Evolutionary conservation across 2,797 vertebrate species (phyloP), one percentile per base, ranked within the genome.

Genomic region (Nannoperca obscura): DNA sequence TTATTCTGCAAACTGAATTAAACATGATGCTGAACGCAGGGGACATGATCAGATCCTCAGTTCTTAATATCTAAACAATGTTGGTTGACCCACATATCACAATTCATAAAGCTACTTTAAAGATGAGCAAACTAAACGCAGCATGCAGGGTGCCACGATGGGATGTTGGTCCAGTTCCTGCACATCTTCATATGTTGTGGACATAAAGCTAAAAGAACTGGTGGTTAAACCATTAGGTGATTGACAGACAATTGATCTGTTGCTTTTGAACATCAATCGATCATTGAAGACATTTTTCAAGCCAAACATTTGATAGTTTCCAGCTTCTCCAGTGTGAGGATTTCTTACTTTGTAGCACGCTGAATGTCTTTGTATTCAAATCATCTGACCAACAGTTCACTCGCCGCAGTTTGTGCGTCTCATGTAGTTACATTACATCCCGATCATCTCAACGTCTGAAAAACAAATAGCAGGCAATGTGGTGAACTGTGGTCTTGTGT

Each of bases 281-380:
- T 36, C 15, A 55, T 27, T 54, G 10, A 20, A 61, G 4, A 7
- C 7, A 12, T 15, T 44, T 22, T 42, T 53, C 22, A 71, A 30
- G 47, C 7, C 4, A 49, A 60, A 20, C 10, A 27, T 38, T 32
- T 47, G 4, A 47, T 47, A 2, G 46, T 9, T 9, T 47, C 17
- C 42, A 27, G n/a, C 7, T 64, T 49, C 32, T 65, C 50, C 24
- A 34, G 44, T 44, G 59, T 54, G 30, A 57, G 11, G 22, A 52
- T 17, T 9, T 36, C 3, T 22, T 5, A 0, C 4, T 5, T 52
- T 1, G 1, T 2, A 10, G 9, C 11, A 1, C 22, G 36, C 20
- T 34, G 46, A 10, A 15, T 50, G 17, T 38, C 2, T 42, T 58
- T 52, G 24, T 27, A 27, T 27, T 27, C 24, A 27, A 27, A 27